Evolutionary conservation across 1,140 invertebrate genomes (phyloP), one percentile per base, ranked within the genome.

Genomic region (Spodoptera frugiperda): DNA sequence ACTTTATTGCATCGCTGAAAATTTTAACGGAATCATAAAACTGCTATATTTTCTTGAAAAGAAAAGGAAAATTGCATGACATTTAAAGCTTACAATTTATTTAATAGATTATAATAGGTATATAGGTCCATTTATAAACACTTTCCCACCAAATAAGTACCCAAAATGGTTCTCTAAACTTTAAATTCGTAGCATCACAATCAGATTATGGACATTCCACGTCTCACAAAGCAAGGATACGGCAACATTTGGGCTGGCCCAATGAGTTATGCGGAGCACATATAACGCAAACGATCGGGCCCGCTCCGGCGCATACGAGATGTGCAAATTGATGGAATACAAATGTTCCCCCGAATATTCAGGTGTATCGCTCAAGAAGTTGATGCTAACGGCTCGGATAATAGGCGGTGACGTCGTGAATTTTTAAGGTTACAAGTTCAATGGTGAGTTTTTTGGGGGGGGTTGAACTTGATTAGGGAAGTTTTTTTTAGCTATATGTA

Each of bases 271-370:
- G 84, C 88, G 59, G 72, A 57, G 82, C 88, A 91, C 89, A 89
- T 87, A 76, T 79, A 84, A 77, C 81, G 84, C 84, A 88, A 87
- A 84, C 87, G 88, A 89, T 91, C 84, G 77, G 83, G 19, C 33
- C 59, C 80, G 83, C 85, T 78, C 82, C 77, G 82, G 84, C 87
- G 87, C 88, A 91, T 91, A 91, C 88, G 83, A 86, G 80, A 91
- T 89, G 84, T 85, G 84, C 84, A 89, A 91, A 89, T 89, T 89
- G 86, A 89, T 86, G 85, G 86, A 89, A 91, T 88, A 89, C 83
- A 84, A 89, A 89, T 89, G 84, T 80, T 82, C 12, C 11, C 10
- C n/a, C 25, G 9, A 71, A 55, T 68, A 33, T 73, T 54, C 71
- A 73, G 44, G 71, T 73, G 55, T 73, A 73, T 59, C 55, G 55